Evolutionary conservation across 2,113 vertebrate genomes (phyloP), one percentile per base, ranked within the genome.

Genomic region (Nycticryphes semicollaris): DNA sequence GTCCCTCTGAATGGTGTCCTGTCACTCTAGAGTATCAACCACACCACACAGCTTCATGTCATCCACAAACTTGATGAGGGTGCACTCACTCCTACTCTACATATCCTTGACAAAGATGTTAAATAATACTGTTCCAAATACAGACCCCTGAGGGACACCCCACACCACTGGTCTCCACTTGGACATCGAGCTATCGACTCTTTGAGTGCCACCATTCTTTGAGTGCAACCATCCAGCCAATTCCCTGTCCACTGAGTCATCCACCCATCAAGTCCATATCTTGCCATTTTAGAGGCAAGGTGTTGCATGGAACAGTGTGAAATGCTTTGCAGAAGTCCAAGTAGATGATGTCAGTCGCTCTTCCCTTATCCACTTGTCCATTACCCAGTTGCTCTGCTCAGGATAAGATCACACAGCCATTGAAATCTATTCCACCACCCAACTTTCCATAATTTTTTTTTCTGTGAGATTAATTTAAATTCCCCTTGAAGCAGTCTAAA

Each of bases 111-210:
- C 14, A 43, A 84, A 33, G 59, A 33, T 64, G 35, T n/a, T 51
- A 70, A 72, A 51, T 28, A 72, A n/a, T 23, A 41, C 24, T 23
- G 17, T 31, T 60, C 67, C 35, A 24, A 19, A 5, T 60, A 41
- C 11, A 0, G 19, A 51, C 24, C 23, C 14, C 45, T 70, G 80
- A n/a, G 24, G 14, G 23, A n/a, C 45, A n/a, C 23, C 35, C 28
- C 24, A 60, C 1, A 0, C 41, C 31, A n/a, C 15, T n/a, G 56
- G 24, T 43, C 23, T 41, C 54, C 12, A 62, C 6, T 14, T 1
- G 0, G 37, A 41, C 24, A 51, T 7, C 1, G 1, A 51, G 7
- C 6, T 1, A 0, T 83, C 51, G 67, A n/a, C 12, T 67, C 24
- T 54, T 37, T 64, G 33, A 64, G 17, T 54, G 39, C 4, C 2